phyloP scores from a whole-genome alignment of 64 coral and sea anemone species.

The Trachythela sp. region DNA sequence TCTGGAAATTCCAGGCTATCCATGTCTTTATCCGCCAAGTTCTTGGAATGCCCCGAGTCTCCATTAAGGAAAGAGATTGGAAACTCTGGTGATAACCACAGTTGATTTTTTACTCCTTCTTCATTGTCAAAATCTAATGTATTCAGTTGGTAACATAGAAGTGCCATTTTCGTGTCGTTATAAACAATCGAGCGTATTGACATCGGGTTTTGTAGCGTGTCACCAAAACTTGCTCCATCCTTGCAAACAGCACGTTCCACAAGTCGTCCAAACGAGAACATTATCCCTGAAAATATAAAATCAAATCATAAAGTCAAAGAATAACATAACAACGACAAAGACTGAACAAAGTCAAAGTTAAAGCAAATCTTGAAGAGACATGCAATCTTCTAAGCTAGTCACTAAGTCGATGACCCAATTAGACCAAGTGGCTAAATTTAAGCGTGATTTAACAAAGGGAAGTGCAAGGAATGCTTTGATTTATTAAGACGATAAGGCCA shows the following conservation, averaged over 20 bases:
- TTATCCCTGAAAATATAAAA: constrained; percentile 58
- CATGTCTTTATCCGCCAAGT: not conserved
- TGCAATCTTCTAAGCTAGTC: too few species aligned
- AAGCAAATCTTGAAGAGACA: not conserved
- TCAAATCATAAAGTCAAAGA: not conserved
- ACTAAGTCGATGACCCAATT: too few species aligned
- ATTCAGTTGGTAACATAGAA: constrained; percentile 80
- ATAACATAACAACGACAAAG: not conserved
- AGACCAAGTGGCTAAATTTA: too few species aligned
- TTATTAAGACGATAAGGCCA: too few species aligned
- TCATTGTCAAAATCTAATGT: constrained; percentile 70
- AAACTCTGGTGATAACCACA: constrained; percentile 69
- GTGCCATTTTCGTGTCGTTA: constrained; percentile 66
- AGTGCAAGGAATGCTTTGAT: too few species aligned
- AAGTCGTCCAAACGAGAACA: constrained; percentile 92
- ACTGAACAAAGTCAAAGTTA: not conserved
- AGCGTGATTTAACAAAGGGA: too few species aligned
- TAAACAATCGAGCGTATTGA: constrained; percentile 64
- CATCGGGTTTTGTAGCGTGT: constrained; percentile 64
- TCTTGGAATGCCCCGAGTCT: not conserved
- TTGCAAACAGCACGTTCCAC: constrained; percentile 58
- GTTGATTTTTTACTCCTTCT: constrained; percentile 79
- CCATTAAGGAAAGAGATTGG: constrained; percentile 43
- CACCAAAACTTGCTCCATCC: constrained; percentile 52
- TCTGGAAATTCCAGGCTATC: not conserved